Base-by-base conservation (phyloP, 2,113 vertebrate species). In the Tautogolabrus adspersus region DNA sequence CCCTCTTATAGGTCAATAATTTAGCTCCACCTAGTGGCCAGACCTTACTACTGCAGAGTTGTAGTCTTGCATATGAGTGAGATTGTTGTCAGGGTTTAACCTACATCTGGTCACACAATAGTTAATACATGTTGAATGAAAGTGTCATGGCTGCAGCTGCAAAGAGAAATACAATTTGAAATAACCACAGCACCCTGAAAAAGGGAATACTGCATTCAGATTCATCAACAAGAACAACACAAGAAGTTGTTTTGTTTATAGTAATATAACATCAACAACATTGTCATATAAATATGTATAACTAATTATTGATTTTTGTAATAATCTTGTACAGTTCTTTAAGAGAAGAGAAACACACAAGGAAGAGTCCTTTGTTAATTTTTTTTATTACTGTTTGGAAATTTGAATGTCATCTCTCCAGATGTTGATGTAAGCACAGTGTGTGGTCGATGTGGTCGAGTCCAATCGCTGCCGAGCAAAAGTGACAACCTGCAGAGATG, bases 261-360 rank as follows among this genome's bases (percentile, higher is more conserved):
- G 77, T 92, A 88, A 88, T 90, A 88, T 90, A 89, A 88, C 89
- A 68, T 90, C 87, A 90, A 89, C 81, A 74, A 83, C 88, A 80
- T 90, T 79, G 91, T 93, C 88, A 78, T 94, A 93, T 92, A 92
- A 86, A 92, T 92, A 89, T 94, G 88, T 94, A 87, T 89, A 93
- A 93, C 88, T 92, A 93, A 93, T 91, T 92, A 79, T 92, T 87
- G 51, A 76, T 88, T 92, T 94, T 89, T 83, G 74, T 85, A 93
- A 87, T 90, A 89, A 93, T 88, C 85, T 83, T 95, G 94, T 94
- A 95, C 93, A 95, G 92, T 91, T 92, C 84, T 90, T 87, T 83
- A 86, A 82, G 55, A 82, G 66, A 63, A 71, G 81, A 68, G 73
- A 77, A 80, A 64, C 30, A 84, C 58, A 58, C 59, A 77, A 87